Evolutionary conservation across 2,888 invertebrate species (phyloP), one percentile per base, ranked within the genome.

Genomic region (Pantelozetes paolii): DNA sequence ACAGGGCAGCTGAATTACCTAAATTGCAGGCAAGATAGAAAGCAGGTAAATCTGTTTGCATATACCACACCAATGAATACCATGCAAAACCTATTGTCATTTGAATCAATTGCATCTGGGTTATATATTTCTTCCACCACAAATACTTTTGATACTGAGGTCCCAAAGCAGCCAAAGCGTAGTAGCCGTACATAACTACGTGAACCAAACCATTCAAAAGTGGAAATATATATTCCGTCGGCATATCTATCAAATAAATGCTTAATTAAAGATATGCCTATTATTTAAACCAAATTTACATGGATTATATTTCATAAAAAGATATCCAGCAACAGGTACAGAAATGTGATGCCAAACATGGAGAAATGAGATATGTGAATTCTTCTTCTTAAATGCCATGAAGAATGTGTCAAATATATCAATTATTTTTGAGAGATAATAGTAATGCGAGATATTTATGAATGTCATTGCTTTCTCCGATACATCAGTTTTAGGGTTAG

Each of bases 391-490:
- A 6, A 74, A 20, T 8, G 71, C 71, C 57, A 74, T 62, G 50
- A 74, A 74, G 20, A 72, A 72, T 2, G 74, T 74, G 36, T 74
- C 74, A 1, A 74, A 72, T 28, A 74, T 28, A 23, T 74, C 74
- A n/a, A 74, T 23, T 1, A 74, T 1, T 57, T 74, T 74, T 8
- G 74, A 74, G 18, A 74, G 20, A 48, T 72, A 72, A 20, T 72
- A 72, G 1, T 28, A 30, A 48, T 72, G 18, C 20, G 72, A 26
- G 36, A 26, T 45, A 9, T 59, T 28, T 62, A 72, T 72, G 36
- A 59, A 72, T 5, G 36, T 9, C 72, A 72, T 57, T n/a, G 72
- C 72, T 20, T 48, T 57, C 8, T 67, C 36, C 2, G 64, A 67
- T 2, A 18, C 30, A 30, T 72, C 72, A 8, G n/a, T 40, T 20